Percentiles rank a stretch among this genome's conserved stretches.
Conservation (phyloP, 2,113 vertebrate species). For the Chelonoidis abingdonii region DNA sequence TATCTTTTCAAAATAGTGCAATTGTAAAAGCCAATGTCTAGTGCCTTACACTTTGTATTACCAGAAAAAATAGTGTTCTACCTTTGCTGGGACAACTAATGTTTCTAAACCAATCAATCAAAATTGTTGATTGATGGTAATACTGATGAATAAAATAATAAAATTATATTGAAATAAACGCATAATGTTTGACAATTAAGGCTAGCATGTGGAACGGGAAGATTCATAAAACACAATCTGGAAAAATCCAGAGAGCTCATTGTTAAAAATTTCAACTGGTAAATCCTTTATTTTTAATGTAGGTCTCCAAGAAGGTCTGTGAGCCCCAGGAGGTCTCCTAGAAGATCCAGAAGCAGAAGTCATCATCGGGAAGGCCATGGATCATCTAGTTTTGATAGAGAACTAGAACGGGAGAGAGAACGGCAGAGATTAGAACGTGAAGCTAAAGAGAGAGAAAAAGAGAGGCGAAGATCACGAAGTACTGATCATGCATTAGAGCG, state of each 20-base stretch:
- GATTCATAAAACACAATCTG: background rate
- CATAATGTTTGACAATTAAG: background rate
- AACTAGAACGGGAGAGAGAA: slow-evolving; percentile 95
- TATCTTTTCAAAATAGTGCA: background rate
- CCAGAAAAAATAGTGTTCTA: accelerated
- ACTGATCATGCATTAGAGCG: slow-evolving; percentile 82
- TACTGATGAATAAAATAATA: background rate
- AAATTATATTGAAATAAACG: background rate
- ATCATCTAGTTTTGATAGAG: slow-evolving; percentile 92
- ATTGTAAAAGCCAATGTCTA: background rate
- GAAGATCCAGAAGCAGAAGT: slow-evolving; percentile 95
- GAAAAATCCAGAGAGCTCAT: background rate
- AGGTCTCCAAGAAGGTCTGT: slow-evolving; percentile 92
- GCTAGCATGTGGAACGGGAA: background rate
- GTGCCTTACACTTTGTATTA: background rate
- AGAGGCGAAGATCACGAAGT: slow-evolving; percentile 84
- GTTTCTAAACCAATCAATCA: background rate
- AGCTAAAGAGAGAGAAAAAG: slow-evolving; percentile 86
- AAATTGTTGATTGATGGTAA: background rate
- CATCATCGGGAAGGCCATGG: slow-evolving; percentile 91
- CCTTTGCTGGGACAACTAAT: background rate
- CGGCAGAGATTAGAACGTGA: slow-evolving; percentile 93
- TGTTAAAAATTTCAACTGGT: slow-evolving; percentile 14
- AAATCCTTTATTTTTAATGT: slow-evolving; percentile 35
- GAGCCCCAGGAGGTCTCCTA: slow-evolving; percentile 91